Conservation (phyloP, 2,113 vertebrate genomes). For the Natator depressus region DNA sequence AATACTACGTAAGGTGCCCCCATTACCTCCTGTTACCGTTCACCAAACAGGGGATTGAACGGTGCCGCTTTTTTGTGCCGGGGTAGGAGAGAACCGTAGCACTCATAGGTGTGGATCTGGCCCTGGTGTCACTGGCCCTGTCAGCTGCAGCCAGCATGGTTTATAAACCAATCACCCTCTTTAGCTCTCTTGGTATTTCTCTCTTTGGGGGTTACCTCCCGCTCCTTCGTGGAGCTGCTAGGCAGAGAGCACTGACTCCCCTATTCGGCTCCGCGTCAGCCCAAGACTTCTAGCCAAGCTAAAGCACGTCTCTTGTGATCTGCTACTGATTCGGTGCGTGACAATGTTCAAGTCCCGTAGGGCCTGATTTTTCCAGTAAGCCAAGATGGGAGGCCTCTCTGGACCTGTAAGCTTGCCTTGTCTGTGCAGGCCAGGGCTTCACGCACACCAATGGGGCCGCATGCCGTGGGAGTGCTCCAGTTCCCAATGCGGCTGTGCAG, state of each 20-base stretch:
- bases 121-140: background rate
- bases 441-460: background rate
- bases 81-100: background rate
- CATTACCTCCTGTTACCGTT: no score
- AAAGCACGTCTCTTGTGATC: background rate
- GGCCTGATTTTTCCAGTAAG: background rate
- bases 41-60: background rate
- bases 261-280: background rate
- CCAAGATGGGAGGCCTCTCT: background rate
- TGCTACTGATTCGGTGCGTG: background rate
- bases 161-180: no score
- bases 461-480: background rate
- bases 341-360: background rate
- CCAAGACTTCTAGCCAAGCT: background rate
- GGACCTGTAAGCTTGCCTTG: background rate
- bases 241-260: background rate
- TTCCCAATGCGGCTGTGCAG: background rate
- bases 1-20: background rate
- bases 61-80: background rate
- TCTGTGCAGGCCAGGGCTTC: background rate
- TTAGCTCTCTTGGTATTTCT: no score
- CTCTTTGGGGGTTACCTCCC: background rate
- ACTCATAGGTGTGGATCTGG: background rate
- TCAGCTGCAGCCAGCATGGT: background rate
- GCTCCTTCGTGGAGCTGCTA: background rate